Conservation (phyloP, 2,113 vertebrate species). For the Tinamus guttatus region DNA sequence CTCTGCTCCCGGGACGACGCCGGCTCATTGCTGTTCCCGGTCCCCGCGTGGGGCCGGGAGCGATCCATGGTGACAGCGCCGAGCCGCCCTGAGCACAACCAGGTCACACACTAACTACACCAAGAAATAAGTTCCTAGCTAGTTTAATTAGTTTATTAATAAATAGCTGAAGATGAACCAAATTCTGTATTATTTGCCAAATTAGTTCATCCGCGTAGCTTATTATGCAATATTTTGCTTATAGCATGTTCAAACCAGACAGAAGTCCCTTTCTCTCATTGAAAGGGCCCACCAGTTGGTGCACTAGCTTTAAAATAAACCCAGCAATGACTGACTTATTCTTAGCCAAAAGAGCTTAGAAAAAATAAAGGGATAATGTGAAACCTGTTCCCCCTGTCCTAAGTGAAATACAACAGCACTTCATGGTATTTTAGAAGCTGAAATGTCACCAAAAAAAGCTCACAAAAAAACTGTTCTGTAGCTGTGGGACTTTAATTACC, state of each 20-base stretch:
- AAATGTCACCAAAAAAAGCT: not conserved
- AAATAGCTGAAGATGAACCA: slow-evolving; percentile 2
- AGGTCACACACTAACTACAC: not conserved
- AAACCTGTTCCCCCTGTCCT: not conserved
- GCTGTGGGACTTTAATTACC: not conserved
- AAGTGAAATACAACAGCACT: not conserved
- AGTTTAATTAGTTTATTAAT: not conserved
- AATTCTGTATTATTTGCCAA: not conserved
- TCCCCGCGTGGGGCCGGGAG: slow-evolving; percentile 46
- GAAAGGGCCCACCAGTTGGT: not conserved
- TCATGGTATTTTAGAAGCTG: not conserved
- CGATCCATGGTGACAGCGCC: slow-evolving; percentile 69
- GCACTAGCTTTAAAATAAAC: not conserved
- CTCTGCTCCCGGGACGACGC: not conserved
- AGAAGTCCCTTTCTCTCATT: not conserved
- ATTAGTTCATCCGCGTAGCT: not conserved
- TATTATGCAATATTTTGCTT: not conserved
- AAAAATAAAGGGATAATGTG: not conserved
- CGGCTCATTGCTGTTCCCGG: slow-evolving; percentile 48
- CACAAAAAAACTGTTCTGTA: not conserved
- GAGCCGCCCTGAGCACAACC: slow-evolving; percentile 31
- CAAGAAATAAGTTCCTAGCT: not conserved
- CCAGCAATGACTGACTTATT: not conserved
- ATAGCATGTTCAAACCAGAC: not conserved
- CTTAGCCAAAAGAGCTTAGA: not conserved